Conservation (phyloP, 2,797 vertebrate species). For the Lagodon rhomboides region DNA sequence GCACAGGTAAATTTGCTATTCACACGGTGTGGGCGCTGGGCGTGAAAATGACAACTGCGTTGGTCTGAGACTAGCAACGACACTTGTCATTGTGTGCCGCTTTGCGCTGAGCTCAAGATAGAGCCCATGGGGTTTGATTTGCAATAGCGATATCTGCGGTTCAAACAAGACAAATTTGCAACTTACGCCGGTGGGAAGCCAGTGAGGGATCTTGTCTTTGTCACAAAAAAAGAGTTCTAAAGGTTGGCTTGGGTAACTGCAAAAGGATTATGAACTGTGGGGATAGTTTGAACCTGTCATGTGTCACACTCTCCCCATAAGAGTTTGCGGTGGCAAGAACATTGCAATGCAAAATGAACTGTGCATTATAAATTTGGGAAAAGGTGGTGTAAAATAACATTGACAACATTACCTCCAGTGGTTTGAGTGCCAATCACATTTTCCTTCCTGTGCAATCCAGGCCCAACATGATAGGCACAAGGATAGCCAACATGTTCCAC, state of each 20-base stretch:
- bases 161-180: not conserved
- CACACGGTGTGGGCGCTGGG: too few relatives aligned
- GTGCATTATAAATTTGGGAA: not conserved
- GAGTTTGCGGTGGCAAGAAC: not conserved
- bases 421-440: conserved; percentile 21
- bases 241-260: not conserved
- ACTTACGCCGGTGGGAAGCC: not conserved
- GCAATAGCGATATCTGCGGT: not conserved
- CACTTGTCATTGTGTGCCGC: too few relatives aligned
- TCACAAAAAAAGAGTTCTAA: not conserved
- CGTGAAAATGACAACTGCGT: too few relatives aligned
- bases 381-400: not conserved
- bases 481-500: conserved; percentile 16
- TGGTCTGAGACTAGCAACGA: too few relatives aligned
- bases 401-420: conserved; percentile 4
- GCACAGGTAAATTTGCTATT: too few relatives aligned
- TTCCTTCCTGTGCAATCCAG: not conserved
- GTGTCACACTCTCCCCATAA: not conserved
- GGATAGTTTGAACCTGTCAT: not conserved
- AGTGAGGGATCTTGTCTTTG: not conserved
- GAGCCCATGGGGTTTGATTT: not conserved
- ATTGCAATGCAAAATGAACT: not conserved
- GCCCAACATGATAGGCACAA: not conserved
- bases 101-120: too few relatives aligned
- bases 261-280: not conserved